Conservation (phyloP, 2,797 vertebrate species). For the Pseudomugil tenellus region DNA sequence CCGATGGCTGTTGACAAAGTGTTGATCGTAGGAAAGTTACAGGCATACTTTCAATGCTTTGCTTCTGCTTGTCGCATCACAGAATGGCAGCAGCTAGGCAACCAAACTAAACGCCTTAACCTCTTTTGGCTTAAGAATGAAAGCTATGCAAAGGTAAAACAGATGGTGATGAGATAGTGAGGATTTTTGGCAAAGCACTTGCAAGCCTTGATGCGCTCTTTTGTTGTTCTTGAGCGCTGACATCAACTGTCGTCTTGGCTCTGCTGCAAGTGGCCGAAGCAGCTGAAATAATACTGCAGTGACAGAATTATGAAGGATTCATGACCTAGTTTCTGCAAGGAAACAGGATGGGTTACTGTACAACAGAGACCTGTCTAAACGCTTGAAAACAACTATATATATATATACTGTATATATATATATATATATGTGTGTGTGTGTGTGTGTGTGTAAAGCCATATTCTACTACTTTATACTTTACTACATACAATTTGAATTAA, state of each 20-base stretch:
- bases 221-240: conserved; percentile 58
- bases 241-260: conserved; percentile 61
- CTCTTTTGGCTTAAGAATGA: conserved; percentile 51
- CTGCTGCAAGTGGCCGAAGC: conserved; percentile 51
- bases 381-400: conserved; percentile 11
- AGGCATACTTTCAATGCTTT: conserved; percentile 47
- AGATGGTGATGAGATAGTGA: conserved; percentile 67
- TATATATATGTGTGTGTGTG: too few species aligned
- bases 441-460: conserved; percentile 18
- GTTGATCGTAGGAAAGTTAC: conserved; percentile 58
- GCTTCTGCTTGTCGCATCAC: conserved; percentile 48
- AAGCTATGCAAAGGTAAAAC: conserved; percentile 60
- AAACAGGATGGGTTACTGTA: conserved; percentile 28
- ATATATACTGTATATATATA: too few species aligned
- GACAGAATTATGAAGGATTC: conserved; percentile 62
- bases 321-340: conserved; percentile 48
- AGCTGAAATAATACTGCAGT: conserved; percentile 72
- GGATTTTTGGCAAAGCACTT: conserved; percentile 48
- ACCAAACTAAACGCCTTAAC: conserved; percentile 49
- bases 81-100: conserved; percentile 48
- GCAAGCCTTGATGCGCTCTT: conserved; percentile 49
- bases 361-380: conserved; percentile 31
- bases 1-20: conserved; percentile 46
- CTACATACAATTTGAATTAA: conserved; percentile 34
- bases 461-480: too few species aligned